These are phyloP conservation scores for Drosophila setifemur DNA, from an alignment of 1,140 invertebrate species.

Conservation along the genomic window DNA sequence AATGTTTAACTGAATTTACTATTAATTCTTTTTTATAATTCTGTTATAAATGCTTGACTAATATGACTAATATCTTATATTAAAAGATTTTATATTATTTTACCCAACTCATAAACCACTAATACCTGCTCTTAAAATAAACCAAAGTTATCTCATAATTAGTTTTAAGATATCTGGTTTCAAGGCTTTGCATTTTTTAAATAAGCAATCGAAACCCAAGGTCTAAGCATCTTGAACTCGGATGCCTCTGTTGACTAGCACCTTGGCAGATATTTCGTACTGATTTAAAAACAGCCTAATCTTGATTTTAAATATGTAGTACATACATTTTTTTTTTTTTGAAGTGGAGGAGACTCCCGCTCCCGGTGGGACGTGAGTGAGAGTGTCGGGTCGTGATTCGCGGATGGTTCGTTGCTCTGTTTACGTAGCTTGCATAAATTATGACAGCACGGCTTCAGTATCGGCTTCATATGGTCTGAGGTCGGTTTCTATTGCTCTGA, in stretches of 20 bases:
- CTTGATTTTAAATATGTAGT: background rate
- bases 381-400: conserved; percentile 66
- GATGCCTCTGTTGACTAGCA: background rate
- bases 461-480: conserved; percentile 19
- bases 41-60: no score
- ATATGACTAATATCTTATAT: background rate
- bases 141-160: background rate
- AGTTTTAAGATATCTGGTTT: background rate
- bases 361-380: conserved; percentile 62
- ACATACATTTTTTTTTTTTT: background rate
- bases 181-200: background rate
- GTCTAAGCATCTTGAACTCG: background rate
- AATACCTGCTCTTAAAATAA: no score
- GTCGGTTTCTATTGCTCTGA: conserved; percentile 71
- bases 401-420: conserved; percentile 70
- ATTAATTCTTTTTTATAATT: background rate
- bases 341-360: conserved; percentile 3
- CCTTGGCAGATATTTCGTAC: background rate
- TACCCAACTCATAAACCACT: no score
- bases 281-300: background rate
- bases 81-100: background rate
- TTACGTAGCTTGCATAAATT: conserved; percentile 78
- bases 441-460: conserved; percentile 51
- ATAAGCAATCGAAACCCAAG: background rate
- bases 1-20: background rate